phyloP scores from a whole-genome alignment of 2,113 vertebrate genomes.

The Galeopterus variegatus region DNA sequence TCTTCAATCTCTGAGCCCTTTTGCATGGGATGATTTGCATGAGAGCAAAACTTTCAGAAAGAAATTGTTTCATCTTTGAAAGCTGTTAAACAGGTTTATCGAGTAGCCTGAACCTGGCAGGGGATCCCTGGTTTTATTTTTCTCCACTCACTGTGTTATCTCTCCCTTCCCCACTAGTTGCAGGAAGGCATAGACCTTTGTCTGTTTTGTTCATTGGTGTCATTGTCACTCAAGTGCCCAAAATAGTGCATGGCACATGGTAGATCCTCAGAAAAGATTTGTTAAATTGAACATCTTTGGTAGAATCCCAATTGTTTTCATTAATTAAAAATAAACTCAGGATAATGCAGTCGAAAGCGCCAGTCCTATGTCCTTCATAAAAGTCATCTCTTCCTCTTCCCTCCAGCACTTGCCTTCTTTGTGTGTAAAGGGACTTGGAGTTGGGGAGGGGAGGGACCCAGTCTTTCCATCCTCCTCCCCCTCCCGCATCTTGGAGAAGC shows the following conservation, averaged over 20 bases:
- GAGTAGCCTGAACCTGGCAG: not conserved
- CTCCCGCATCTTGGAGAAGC: too few relatives aligned
- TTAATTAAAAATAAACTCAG: not conserved
- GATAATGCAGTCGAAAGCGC: not conserved
- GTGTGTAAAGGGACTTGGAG: too few relatives aligned
- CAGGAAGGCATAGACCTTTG: not conserved
- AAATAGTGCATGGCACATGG: not conserved
- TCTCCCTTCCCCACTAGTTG: not conserved
- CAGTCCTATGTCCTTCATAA: not conserved
- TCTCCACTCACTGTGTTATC: not conserved
- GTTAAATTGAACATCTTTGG: not conserved
- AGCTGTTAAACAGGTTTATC: not conserved
- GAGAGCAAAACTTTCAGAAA: conserved; percentile 41
- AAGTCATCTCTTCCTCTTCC: not conserved
- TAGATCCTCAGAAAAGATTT: conserved; percentile 10
- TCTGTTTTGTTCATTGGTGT: not conserved
- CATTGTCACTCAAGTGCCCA: not conserved
- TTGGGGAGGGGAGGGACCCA: fast-evolving
- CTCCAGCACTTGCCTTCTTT: too few relatives aligned
- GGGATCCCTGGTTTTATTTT: not conserved
- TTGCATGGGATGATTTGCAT: not conserved
- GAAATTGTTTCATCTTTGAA: not conserved
- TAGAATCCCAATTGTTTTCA: not conserved
- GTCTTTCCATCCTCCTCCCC: too few relatives aligned
- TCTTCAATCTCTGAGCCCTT: not conserved